phyloP scores from a whole-genome alignment of 1,140 invertebrate genomes.

The Planococcus citri region DNA sequence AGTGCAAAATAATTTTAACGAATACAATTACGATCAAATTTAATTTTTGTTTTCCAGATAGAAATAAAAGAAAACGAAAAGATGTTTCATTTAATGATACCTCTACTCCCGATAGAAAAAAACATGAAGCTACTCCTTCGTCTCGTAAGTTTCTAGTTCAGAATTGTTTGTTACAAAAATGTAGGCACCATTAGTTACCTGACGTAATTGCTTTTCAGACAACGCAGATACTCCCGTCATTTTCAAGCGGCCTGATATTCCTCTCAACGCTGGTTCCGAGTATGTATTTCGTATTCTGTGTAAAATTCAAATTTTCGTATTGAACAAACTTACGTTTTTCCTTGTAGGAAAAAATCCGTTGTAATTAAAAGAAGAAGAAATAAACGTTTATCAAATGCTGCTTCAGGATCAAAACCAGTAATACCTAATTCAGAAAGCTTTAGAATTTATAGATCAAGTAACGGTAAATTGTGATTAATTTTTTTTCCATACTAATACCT shows the following conservation, averaged over 20 bases:
- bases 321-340: too few species aligned
- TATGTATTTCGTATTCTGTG: background rate
- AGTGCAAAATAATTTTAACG: too few species aligned
- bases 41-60: background rate
- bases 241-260: background rate
- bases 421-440: slow-evolving; percentile 40
- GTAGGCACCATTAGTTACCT: too few species aligned
- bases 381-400: background rate
- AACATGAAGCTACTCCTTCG: background rate
- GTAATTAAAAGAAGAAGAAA: slow-evolving; percentile 3
- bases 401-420: background rate
- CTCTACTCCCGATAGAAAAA: too few species aligned
- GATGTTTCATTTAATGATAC: too few species aligned
- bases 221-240: background rate
- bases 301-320: too few species aligned
- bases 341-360: background rate
- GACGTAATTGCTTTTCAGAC: background rate
- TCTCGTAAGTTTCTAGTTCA: background rate
- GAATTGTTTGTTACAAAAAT: too few species aligned
- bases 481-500: background rate
- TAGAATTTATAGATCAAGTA: slow-evolving; percentile 39
- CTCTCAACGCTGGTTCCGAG: background rate
- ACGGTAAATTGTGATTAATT: slow-evolving; percentile 28
- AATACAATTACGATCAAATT: too few species aligned
- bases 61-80: background rate